Evolutionary conservation across 2,797 vertebrate genomes (phyloP), one percentile per base, ranked within the genome.

Genomic region (Brachymystax lenok): DNA sequence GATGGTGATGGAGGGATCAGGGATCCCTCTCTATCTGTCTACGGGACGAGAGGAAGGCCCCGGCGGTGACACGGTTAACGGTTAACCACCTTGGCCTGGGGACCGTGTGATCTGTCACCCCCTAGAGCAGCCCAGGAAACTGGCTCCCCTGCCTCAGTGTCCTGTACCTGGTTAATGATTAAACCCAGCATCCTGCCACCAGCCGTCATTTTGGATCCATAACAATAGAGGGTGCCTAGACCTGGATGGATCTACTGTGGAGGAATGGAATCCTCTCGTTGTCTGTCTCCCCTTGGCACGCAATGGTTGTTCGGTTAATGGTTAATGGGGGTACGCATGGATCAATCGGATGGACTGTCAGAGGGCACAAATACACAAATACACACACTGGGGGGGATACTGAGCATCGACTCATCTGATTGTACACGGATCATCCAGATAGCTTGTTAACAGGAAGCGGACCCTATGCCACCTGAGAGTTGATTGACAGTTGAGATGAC

Each of bases 371-470:
- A 91, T 80, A 81, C 87, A 87, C 87, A 88, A 84, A 92, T 82
- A 89, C 89, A 84, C 88, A 89, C 87, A 90, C 84, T 76, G 89
- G 91, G 86, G 86, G 89, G 70, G 71, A 17, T 12, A 4, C 28
- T 17, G 17, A 12, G 3, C 17, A 72, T 52, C 24, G 52, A 78
- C 86, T 86, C 85, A 79, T 85, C 91, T 92, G 92, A 92, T 87
- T 89, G 91, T 89, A 87, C 92, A 90, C 89, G 91, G 87, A 90
- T 82, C 73, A 19, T 69, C 10, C 40, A 46, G 63, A 74, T 50
- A 86, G 84, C 92, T 92, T 90, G 92, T 91, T 92, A 92, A 92
- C 91, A 93, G 93, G 92, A 94, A 94, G 91, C 86, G 69, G 81
- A 93, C 84, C 89, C 89, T 80, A 82, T 90, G 87, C 85, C 83